A percentile compares a stretch with the other conserved stretches of the same genome.
phyloP scores from a whole-genome alignment of 2,113 vertebrate species.

The Austrofundulus limnaeus region DNA sequence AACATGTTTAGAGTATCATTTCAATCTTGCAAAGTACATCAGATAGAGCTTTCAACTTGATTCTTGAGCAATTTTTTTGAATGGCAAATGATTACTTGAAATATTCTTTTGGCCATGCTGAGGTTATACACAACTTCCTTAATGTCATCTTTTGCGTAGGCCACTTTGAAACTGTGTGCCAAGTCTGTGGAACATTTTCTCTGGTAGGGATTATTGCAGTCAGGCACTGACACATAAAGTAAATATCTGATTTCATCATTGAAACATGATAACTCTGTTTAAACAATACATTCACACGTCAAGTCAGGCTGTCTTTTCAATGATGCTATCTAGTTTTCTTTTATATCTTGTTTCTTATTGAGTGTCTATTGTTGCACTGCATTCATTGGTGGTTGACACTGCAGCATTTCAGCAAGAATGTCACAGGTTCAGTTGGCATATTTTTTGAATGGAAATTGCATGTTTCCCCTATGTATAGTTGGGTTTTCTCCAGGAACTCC shows the following conservation, averaged over 20 bases:
- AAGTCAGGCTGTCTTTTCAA: not conserved
- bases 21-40: conserved; percentile 23
- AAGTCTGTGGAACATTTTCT: conserved; percentile 20
- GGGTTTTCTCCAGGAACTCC: too few relatives aligned
- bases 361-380: not conserved
- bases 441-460: too few relatives aligned
- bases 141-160: conserved; percentile 15
- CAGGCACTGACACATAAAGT: conserved; percentile 30
- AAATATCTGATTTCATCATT: conserved; percentile 42
- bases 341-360: not conserved
- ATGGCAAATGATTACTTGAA: conserved; percentile 39
- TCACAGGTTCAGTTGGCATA: too few relatives aligned
- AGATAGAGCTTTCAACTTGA: conserved; percentile 29
- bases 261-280: conserved; percentile 28
- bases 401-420: too few relatives aligned
- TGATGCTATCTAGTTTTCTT: not conserved
- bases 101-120: conserved; percentile 35
- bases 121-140: conserved; percentile 35
- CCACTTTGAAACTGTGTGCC: conserved; percentile 12
- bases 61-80: conserved; percentile 36
- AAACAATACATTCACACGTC: not conserved
- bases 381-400: too few relatives aligned
- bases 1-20: conserved; percentile 38
- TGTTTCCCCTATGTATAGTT: too few relatives aligned
- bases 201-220: conserved; percentile 16